These are phyloP conservation scores for Oxyscelio sp. DNA, from an alignment of 2,888 invertebrate genomes.

Conservation along the genomic window DNA sequence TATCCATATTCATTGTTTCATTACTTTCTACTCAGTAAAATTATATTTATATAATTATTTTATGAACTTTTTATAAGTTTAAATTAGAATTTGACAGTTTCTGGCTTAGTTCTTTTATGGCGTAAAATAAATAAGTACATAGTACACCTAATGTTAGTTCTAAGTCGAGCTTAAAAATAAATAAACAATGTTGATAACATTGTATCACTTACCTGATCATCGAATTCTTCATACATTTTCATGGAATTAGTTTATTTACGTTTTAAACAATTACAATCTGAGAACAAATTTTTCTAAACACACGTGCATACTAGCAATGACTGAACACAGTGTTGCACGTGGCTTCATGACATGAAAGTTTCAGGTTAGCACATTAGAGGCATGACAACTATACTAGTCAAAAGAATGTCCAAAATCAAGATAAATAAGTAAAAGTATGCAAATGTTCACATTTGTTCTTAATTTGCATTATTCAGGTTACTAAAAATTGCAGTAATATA, in stretches of 20 bases:
- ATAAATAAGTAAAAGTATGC: too few relatives aligned
- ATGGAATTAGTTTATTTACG: neutral
- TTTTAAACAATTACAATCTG: neutral
- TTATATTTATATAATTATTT: too few relatives aligned
- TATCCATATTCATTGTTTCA: too few relatives aligned
- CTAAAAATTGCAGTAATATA: too few relatives aligned
- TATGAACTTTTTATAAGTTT: too few relatives aligned
- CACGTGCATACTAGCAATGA: neutral
- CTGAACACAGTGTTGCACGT: neutral
- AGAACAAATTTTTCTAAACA: neutral
- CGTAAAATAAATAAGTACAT: neutral
- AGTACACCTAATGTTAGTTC: neutral
- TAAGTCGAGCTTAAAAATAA: neutral
- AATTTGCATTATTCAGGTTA: too few relatives aligned
- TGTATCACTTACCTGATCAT: neutral
- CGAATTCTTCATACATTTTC: neutral
- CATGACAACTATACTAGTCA: neutral
- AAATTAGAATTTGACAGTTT: neutral
- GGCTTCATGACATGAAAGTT: constrained; percentile 5
- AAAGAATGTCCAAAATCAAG: too few relatives aligned
- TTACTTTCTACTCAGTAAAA: too few relatives aligned
- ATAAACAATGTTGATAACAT: neutral
- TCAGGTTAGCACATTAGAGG: constrained; percentile 3
- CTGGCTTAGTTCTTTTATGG: neutral
- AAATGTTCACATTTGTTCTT: too few relatives aligned